phyloP scores from a whole-genome alignment of 2,888 invertebrate genomes.

The Smittia sp. region DNA sequence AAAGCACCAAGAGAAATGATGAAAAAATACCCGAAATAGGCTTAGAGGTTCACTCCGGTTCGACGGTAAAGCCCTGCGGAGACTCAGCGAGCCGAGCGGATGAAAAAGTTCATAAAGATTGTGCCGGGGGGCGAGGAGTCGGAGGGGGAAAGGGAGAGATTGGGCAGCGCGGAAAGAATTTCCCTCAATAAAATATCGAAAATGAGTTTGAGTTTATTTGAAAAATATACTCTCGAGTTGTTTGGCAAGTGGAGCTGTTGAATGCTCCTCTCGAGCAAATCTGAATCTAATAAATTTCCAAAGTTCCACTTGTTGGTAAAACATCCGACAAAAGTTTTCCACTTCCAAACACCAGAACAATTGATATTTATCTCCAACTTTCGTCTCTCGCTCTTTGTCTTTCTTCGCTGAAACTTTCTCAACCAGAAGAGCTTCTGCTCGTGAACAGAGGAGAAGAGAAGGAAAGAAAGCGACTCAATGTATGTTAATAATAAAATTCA shows the following conservation, averaged over 20 bases:
- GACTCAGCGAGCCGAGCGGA: not conserved
- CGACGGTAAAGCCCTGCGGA: not conserved
- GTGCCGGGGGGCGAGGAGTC: not conserved
- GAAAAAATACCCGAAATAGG: not conserved
- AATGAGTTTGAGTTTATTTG: not conserved
- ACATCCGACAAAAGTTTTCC: not conserved
- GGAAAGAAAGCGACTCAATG: not conserved
- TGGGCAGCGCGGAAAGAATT: not conserved
- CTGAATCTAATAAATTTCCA: not conserved
- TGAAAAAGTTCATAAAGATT: slow-evolving; percentile 16
- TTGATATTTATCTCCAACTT: slow-evolving; percentile 20
- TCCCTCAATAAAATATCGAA: not conserved
- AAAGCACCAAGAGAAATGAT: not conserved
- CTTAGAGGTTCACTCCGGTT: not conserved
- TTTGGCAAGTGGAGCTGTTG: not conserved
- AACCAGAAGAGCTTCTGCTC: slow-evolving; percentile 11
- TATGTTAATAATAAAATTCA: slow-evolving; percentile 25
- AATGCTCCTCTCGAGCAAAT: not conserved
- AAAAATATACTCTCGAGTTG: not conserved
- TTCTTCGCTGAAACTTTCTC: not conserved
- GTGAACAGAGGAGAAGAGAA: not conserved
- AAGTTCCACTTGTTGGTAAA: not conserved
- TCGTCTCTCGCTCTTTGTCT: not conserved
- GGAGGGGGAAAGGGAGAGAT: not conserved
- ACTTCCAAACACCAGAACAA: slow-evolving; percentile 13